phyloP scores from a whole-genome alignment of 2,888 invertebrate species.

The Drosophila borealis region DNA sequence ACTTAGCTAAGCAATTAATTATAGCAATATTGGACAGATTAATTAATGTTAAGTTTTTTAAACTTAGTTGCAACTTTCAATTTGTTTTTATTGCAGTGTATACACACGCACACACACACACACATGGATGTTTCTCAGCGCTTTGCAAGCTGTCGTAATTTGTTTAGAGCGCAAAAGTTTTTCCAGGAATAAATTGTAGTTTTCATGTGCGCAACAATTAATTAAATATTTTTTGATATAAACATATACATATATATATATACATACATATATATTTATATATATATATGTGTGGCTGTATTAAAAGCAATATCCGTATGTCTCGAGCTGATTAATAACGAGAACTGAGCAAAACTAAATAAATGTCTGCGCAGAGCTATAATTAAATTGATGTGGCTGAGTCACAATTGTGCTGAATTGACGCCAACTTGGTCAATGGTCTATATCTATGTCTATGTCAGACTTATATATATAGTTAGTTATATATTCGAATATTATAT shows the following conservation, averaged over 20 bases:
- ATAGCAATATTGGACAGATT: constrained; percentile 13
- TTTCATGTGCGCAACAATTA: constrained; percentile 66
- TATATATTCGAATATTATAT: constrained; percentile 11
- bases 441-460: constrained; percentile 57
- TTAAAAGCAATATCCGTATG: background rate
- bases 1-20: constrained; percentile 14
- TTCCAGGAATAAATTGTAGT: constrained; percentile 58
- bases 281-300: constrained; percentile 1
- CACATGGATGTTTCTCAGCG: constrained; percentile 20
- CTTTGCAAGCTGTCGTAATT: constrained; percentile 48
- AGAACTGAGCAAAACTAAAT: constrained; percentile 67
- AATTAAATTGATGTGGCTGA: constrained; percentile 77
- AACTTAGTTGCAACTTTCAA: constrained; percentile 23
- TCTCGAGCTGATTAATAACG: constrained; percentile 70
- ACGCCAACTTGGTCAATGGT: constrained; percentile 73
- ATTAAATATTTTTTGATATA: constrained; percentile 65
- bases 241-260: constrained; percentile 10
- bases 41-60: constrained; percentile 17
- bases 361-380: constrained; percentile 74
- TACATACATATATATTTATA: constrained; percentile 9
- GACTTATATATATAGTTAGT: constrained; percentile 5
- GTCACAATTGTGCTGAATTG: constrained; percentile 58
- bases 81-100: constrained; percentile 28
- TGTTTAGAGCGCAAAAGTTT: constrained; percentile 47
- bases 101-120: constrained; percentile 21